Evolutionary conservation across 1,140 invertebrate species (phyloP), one percentile per base, ranked within the genome.

Genomic region (Neodiprion fabricii): DNA sequence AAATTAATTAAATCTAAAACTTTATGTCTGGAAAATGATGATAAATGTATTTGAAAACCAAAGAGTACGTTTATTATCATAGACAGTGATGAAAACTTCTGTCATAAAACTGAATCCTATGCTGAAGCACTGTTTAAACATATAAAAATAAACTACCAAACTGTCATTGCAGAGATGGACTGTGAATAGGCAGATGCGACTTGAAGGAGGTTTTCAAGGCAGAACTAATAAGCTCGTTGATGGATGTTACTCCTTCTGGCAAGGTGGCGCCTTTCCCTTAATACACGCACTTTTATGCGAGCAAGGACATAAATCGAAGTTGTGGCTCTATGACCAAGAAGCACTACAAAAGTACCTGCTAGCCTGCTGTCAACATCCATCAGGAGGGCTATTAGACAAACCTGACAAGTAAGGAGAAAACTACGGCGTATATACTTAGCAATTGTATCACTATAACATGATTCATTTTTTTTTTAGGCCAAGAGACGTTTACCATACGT

Each of bases 201-300:
- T 95, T 75, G 97, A 98, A 88, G 97, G 97, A 17, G 97, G 97
- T 23, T 98, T 98, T 83, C 95, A 96, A 90, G 97, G 97, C 1
- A 90, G 98, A 81, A 99, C 98, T 7, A 99, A 99, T 87, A 99
- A 99, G 90, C 88, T 99, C 72, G 98, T 99, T 1, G 98, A 99
- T 90, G 95, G 95, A 9, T 99, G 98, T 89, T 99, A 99, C 86
- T 98, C 97, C 4, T 99, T 99, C 90, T 99, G 98, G 98, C 96
- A 98, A 89, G 97, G 96, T 47, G 97, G 94, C 48, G 91, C 93
- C 53, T 97, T 99, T 85, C 95, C 96, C 61, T 89, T 93, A 48
- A 91, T 96, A 9, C 91, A 94, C 77, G 88, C 89, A 53, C 88
- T 91, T 66, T 84, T 95, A 47, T 81, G 83, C 12, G 86, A 86